phyloP scores from a whole-genome alignment of 2,888 invertebrate species.

The Diarsia dahlii region DNA sequence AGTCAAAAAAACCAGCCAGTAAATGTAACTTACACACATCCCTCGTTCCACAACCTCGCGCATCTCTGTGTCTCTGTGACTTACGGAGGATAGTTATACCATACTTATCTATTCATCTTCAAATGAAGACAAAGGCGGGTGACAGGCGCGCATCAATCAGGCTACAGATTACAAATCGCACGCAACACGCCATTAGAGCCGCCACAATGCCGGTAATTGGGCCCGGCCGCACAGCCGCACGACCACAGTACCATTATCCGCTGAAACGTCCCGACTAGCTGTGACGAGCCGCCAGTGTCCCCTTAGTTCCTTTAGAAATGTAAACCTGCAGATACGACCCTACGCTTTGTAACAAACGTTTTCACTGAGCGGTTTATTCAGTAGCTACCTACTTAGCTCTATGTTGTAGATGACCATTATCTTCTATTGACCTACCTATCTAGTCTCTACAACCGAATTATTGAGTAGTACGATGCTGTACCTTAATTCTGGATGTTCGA shows the following conservation, averaged over 20 bases:
- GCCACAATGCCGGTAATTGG: constrained; percentile 61
- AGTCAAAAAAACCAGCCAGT: too few species aligned
- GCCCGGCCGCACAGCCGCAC: constrained; percentile 43
- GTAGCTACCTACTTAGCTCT: not conserved
- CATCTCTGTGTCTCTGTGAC: not conserved
- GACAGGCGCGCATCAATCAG: constrained; percentile 49
- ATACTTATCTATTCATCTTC: constrained; percentile 1
- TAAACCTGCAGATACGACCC: not conserved
- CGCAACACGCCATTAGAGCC: constrained; percentile 54
- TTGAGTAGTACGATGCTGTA: not conserved
- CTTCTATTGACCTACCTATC: not conserved
- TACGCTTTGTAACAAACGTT: constrained; percentile 7
- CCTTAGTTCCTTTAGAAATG: constrained; percentile 11
- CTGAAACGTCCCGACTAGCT: constrained; percentile 35
- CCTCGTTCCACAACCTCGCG: not conserved
- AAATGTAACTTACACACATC: too few species aligned
- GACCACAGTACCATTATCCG: constrained; percentile 41
- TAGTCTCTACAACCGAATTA: not conserved
- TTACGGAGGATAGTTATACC: not conserved
- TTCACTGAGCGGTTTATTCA: not conserved
- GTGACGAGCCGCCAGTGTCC: constrained; percentile 1
- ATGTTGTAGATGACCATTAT: not conserved
- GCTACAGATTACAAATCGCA: constrained; percentile 43
- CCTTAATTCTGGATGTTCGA: not conserved
- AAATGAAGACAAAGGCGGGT: constrained; percentile 15